Base-by-base conservation (phyloP, 2,113 vertebrate species). In the Hypomesus transpacificus region DNA sequence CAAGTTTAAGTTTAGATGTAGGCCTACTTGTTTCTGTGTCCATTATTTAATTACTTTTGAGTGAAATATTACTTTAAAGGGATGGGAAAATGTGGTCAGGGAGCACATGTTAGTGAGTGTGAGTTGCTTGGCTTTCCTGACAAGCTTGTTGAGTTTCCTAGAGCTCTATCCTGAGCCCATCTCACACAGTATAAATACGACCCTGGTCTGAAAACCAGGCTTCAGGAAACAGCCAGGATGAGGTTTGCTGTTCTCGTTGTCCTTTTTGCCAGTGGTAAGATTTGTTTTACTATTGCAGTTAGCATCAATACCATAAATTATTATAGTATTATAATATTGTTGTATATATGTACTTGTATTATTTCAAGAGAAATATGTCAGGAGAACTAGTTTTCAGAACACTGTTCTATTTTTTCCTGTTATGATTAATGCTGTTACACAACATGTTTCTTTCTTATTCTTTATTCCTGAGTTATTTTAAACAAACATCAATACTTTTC, bases 241-340 rank as follows among this genome's bases (percentile, higher is more conserved):
- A 88, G 74, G 58, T 75, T 91, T 75, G 51, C 91, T 74, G 54
- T 91, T 74, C 80, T 90, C 0, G 69, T 79, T 65, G 51, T 90
- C 22, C 52, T 90, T 21, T 66, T 87, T 66, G 84, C 78, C 67
- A 80, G 79, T 57, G 82, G 90, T 90, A 85, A 85, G 82, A 73
- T 4, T 54, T 11, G 7, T 52, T 78, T 65, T 1, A 54, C 46
- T 50, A 28, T 34, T 20, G 26, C 17, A 11, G 4, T 50, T 39
- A 52, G 20, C 28, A 56, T n/a, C n/a, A 56, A 56, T 56, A 56
- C 17, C 16, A 56, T 3, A 56, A 17, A 56, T 56, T 6, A 56
- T 56, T 1, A 46, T 13, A 11, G n/a, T 56, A n/a, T 18, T 56
- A 18, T 56, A 18, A 56, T 18, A 56, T 56, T 56, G n/a, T 56